Conservation (phyloP, 2,797 vertebrate genomes). For the Rhynchotus rufescens region DNA sequence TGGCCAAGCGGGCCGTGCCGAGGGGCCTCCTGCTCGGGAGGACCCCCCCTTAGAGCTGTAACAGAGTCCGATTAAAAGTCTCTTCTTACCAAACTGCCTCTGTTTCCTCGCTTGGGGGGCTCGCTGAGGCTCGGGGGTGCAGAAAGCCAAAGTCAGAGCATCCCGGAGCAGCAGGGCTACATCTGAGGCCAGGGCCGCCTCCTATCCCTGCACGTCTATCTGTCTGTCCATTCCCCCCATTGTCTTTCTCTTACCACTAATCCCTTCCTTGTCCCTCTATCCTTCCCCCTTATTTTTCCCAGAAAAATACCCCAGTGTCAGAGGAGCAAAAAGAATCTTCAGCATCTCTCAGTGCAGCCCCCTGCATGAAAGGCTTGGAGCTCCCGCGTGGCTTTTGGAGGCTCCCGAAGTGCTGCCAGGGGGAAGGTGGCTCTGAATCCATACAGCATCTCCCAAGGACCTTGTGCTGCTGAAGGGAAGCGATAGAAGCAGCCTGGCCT, state of each 20-base stretch:
- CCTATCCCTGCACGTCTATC: not conserved
- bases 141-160: not conserved
- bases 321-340: not conserved
- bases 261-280: not conserved
- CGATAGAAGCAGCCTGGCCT: too few species aligned
- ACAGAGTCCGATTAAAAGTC: slow-evolving; percentile 68
- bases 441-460: not conserved
- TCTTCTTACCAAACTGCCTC: slow-evolving; percentile 63
- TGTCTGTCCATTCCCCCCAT: accelerated
- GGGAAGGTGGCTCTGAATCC: too few species aligned
- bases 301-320: too few species aligned
- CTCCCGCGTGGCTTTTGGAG: not conserved
- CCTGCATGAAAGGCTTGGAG: too few species aligned
- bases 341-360: not conserved
- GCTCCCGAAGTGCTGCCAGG: not conserved
- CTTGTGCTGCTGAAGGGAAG: not conserved
- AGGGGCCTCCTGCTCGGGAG: not conserved
- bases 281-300: not conserved
- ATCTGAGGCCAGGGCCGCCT: too few species aligned
- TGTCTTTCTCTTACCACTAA: not conserved
- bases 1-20: not conserved
- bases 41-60: slow-evolving; percentile 49
- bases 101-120: not conserved
- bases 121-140: not conserved
- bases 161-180: not conserved